Percentiles rank a stretch among this genome's conserved stretches.
phyloP scores from a whole-genome alignment of 2,888 invertebrate species.

The Molorchus minor region DNA sequence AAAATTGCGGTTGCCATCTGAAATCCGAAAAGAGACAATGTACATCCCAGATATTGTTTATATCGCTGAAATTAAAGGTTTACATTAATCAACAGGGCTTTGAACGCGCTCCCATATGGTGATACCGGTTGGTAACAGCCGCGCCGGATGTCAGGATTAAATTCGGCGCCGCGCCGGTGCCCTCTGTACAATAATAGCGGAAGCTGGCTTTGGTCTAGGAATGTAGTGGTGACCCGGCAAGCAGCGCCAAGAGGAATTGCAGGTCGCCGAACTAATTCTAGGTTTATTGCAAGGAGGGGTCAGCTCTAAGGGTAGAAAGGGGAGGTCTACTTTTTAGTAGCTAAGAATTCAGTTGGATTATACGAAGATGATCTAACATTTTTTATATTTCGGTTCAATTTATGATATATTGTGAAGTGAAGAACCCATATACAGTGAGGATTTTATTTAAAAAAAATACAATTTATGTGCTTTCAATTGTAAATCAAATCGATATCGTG shows the following conservation, averaged over 20 bases:
- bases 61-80: constrained; percentile 23
- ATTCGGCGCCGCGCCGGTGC: constrained; percentile 41
- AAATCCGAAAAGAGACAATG: background rate
- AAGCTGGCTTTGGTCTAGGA: constrained; percentile 45
- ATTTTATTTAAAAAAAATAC: no score
- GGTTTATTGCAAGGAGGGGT: constrained; percentile 13
- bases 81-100: constrained; percentile 44
- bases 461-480: no score
- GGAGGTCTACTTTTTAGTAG: no score
- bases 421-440: no score
- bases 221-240: constrained; percentile 36
- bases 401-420: no score
- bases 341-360: no score
- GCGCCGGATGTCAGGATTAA: constrained; percentile 32
- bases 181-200: constrained; percentile 56
- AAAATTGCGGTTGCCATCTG: no score
- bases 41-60: background rate
- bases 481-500: no score
- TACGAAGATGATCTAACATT: no score
- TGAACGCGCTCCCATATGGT: constrained; percentile 43
- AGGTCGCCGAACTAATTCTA: constrained; percentile 37
- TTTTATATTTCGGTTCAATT: no score
- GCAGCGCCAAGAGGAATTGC: constrained; percentile 46
- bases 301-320: background rate
- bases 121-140: constrained; percentile 33